Evolutionary conservation across 2,888 invertebrate species (phyloP).

Genomic region (Philereme vetulata): DNA sequence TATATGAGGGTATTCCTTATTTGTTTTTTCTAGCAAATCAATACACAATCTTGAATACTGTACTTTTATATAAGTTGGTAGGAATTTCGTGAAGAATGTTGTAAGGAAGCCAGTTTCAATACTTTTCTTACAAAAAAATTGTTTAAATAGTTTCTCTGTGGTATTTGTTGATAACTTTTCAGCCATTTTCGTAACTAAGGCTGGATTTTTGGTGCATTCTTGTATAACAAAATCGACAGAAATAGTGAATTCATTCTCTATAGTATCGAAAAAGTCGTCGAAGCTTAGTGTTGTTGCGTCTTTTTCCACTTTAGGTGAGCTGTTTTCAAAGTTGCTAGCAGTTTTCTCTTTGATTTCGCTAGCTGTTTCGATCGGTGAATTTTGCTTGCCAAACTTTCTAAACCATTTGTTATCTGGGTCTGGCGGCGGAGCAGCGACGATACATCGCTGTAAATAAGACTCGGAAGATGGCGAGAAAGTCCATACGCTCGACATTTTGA

Average conservation of each 20-base stretch:
- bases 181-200: slow-evolving; percentile 47
- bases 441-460: slow-evolving; percentile 43
- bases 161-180: slow-evolving; percentile 43
- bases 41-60: slow-evolving; percentile 50
- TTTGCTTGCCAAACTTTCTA: slow-evolving; percentile 45
- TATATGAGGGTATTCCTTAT: slow-evolving; percentile 39
- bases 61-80: slow-evolving; percentile 50
- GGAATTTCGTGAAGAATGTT: slow-evolving; percentile 47
- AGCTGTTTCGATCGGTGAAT: slow-evolving; percentile 1
- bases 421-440: slow-evolving; percentile 43
- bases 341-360: slow-evolving; percentile 6
- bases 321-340: slow-evolving; percentile 12
- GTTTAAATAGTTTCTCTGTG: slow-evolving; percentile 52
- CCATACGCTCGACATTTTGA: slow-evolving; percentile 55
- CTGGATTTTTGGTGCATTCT: slow-evolving; percentile 46
- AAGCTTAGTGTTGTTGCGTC: slow-evolving; percentile 17
- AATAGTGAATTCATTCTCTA: slow-evolving; percentile 47
- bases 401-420: slow-evolving; percentile 54
- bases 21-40: slow-evolving; percentile 55
- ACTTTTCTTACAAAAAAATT: slow-evolving; percentile 44
- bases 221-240: slow-evolving; percentile 45
- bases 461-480: slow-evolving; percentile 51
- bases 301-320: slow-evolving; percentile 11
- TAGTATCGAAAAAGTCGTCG: slow-evolving; percentile 46
- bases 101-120: slow-evolving; percentile 43